Conservation (phyloP, 2,797 vertebrate species). For the Columba guinea region DNA sequence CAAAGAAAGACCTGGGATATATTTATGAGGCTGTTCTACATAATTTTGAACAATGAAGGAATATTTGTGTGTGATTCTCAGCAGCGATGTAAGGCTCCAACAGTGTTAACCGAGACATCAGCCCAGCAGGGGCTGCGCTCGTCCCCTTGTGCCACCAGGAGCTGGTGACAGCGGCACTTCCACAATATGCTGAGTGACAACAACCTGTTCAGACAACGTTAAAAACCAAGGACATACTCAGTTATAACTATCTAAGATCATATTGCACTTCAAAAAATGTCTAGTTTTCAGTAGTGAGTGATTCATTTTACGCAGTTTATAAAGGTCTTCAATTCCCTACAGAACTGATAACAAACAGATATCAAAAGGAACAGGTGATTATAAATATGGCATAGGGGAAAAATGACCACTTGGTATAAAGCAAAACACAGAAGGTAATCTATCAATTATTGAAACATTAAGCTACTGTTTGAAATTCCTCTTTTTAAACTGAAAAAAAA, state of each 20-base stretch:
- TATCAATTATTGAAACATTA: background rate
- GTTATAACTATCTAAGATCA: background rate
- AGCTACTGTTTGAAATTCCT: background rate
- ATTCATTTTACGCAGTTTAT: background rate
- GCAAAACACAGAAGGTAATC: background rate
- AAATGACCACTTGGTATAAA: background rate
- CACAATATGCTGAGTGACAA: background rate
- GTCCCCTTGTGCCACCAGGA: background rate
- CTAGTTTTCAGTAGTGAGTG: background rate
- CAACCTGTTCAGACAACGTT: background rate
- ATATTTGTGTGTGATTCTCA: background rate
- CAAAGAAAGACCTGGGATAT: background rate
- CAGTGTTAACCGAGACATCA: accelerated
- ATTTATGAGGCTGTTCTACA: background rate
- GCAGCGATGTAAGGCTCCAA: background rate
- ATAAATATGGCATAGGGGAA: background rate
- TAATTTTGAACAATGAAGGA: background rate
- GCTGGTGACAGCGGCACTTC: background rate
- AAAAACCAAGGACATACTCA: background rate
- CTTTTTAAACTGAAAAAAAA: background rate
- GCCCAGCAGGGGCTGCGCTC: accelerated
- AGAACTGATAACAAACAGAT: background rate
- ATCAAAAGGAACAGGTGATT: background rate
- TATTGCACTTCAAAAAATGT: background rate
- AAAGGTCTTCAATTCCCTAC: background rate